Evolutionary conservation across 1,140 invertebrate genomes (phyloP).

Genomic region (Bombus sylvicola): DNA sequence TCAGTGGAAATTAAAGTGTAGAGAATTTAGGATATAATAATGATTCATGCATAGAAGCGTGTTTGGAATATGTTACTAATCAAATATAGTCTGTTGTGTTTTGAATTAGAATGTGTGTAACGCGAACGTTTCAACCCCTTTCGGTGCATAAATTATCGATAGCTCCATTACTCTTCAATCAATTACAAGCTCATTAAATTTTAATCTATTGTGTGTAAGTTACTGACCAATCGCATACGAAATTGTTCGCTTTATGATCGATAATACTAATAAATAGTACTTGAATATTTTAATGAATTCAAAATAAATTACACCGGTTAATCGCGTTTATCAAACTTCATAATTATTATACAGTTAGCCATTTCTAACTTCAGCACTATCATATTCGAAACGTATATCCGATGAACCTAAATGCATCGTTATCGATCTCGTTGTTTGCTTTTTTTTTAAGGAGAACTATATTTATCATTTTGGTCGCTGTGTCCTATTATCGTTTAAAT

Average conservation of each 20-base stretch:
- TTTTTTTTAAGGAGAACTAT: not conserved
- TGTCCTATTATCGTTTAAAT: not conserved
- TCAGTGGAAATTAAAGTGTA: not conserved
- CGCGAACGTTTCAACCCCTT: not conserved
- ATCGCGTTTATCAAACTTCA: too few species aligned
- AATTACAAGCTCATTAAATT: conserved; percentile 23
- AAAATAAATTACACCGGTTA: not conserved
- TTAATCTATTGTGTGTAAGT: not conserved
- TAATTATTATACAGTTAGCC: not conserved
- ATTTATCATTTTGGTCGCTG: not conserved
- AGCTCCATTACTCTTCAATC: conserved; percentile 10
- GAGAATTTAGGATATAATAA: not conserved
- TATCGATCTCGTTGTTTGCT: too few species aligned
- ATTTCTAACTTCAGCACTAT: not conserved
- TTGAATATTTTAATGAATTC: not conserved
- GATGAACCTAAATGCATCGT: not conserved
- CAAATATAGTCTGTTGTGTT: not conserved
- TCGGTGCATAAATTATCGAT: conserved; percentile 18
- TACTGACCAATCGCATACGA: not conserved
- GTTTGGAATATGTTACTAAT: not conserved
- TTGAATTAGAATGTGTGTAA: not conserved
- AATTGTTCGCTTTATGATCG: not conserved
- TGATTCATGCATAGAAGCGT: not conserved
- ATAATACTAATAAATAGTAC: not conserved
- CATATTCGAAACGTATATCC: not conserved